Evolutionary conservation across 2,888 invertebrate species (phyloP).

Genomic region (Eupithecia subfuscata): DNA sequence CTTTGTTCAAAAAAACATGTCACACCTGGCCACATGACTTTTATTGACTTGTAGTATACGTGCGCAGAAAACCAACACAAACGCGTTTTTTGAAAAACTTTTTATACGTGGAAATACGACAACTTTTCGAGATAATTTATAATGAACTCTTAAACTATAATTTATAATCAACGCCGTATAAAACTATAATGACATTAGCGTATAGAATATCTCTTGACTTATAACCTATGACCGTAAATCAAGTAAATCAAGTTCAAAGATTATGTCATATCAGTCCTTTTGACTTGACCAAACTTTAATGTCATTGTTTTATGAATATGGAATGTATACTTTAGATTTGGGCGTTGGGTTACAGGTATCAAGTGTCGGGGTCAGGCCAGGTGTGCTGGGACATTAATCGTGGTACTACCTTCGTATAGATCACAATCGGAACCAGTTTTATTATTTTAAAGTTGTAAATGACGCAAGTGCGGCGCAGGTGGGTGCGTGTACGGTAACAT

Average conservation of each 20-base stretch:
- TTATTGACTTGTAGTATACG: conserved; percentile 57
- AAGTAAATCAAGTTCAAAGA: conserved; percentile 29
- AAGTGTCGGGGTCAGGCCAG: conserved; percentile 65
- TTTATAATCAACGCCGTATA: conserved; percentile 33
- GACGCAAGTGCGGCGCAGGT: conserved; percentile 81
- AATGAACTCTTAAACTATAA: conserved; percentile 14
- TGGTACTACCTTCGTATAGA: conserved; percentile 75
- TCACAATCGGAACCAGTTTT: conserved; percentile 82
- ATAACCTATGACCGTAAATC: conserved; percentile 41
- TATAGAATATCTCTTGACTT: conserved; percentile 39
- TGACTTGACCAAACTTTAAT: conserved; percentile 55
- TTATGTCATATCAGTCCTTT: conserved; percentile 50
- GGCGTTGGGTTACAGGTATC: conserved; percentile 60
- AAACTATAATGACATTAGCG: conserved; percentile 40
- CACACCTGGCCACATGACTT: conserved; percentile 68
- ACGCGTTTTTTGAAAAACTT: conserved; percentile 46
- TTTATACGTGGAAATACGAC: conserved; percentile 48
- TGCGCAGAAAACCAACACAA: conserved; percentile 68
- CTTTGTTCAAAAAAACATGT: conserved; percentile 75
- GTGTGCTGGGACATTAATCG: conserved; percentile 77
- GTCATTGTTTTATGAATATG: conserved; percentile 63
- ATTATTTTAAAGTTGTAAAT: conserved; percentile 83
- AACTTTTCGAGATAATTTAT: conserved; percentile 11
- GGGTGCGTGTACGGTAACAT: conserved; percentile 71
- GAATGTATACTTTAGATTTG: conserved; percentile 55